Evolutionary conservation across 2,888 invertebrate species (phyloP), one percentile per base, ranked within the genome.

Genomic region (Meandrusa payeni): DNA sequence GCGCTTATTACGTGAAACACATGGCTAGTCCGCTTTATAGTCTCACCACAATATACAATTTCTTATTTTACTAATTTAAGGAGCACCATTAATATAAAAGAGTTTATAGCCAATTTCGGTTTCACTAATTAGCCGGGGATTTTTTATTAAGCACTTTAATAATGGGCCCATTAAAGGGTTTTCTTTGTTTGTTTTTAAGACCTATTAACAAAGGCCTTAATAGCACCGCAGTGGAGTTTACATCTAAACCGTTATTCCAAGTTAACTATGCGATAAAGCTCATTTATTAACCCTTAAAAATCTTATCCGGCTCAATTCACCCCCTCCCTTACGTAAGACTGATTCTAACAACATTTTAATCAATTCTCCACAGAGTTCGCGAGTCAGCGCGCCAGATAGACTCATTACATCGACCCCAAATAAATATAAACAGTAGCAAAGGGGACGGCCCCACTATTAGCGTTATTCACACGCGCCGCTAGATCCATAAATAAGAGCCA

Each of bases 301-400:
- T 78, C 70, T 68, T 62, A 69, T 67, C 63, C 67, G 53, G 55
- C 56, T 63, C 69, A 70, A 74, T 76, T 69, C 64, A 68, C 64
- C 68, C 83, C 76, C 79, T 69, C 70, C 76, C 67, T 80, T 81
- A 77, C 79, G 71, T 76, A 65, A 80, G 76, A 78, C 78, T 81
- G 80, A 65, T 67, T 70, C 77, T 82, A 86, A 86, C 85, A 82
- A 83, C 80, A 77, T 86, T 86, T 85, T 85, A 86, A 86, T 86
- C 86, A 86, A 86, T 86, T 86, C 81, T 83, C 77, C 75, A 76
- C 85, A 85, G 82, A 78, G 81, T 82, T 83, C 70, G 80, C 86
- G 86, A 83, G 81, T 83, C 85, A 82, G 73, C 79, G 83, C 80
- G 74, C 70, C 72, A 81, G 83, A 85, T 81, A 83, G 79, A 82